Evolutionary conservation across 2,113 vertebrate genomes (phyloP).

Genomic region (Felis catus): DNA sequence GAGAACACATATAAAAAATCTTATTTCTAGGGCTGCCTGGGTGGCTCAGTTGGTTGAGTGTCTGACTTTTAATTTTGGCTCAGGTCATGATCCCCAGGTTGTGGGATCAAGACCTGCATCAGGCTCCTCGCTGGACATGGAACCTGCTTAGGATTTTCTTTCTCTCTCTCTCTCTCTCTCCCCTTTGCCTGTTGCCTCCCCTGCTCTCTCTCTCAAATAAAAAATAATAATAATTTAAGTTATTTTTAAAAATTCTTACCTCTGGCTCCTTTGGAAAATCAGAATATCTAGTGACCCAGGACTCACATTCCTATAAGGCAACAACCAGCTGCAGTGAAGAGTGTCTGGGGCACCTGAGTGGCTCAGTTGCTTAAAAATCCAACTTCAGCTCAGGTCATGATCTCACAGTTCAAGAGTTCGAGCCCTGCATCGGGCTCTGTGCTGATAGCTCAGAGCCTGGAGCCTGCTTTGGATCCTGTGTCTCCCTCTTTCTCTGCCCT

Average conservation of each 20-base stretch:
- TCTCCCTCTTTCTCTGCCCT: too few species aligned
- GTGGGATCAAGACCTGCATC: background rate
- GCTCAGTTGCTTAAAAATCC: too few species aligned
- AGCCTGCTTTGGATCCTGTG: too few species aligned
- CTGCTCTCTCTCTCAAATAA: background rate
- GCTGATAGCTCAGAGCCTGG: too few species aligned
- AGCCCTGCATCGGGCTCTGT: too few species aligned
- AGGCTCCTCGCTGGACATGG: background rate
- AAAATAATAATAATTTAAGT: background rate
- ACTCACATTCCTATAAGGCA: background rate
- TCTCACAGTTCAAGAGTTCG: too few species aligned
- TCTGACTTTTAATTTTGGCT: background rate
- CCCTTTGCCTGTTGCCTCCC: too few species aligned
- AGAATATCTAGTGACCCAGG: background rate
- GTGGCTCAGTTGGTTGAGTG: background rate
- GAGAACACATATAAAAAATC: background rate
- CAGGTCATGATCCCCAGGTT: background rate
- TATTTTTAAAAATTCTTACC: background rate
- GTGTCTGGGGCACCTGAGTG: background rate
- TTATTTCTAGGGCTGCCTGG: background rate
- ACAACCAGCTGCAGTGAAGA: background rate
- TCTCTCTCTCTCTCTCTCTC: background rate
- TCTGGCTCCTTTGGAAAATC: conserved; percentile 32
- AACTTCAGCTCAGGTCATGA: too few species aligned
- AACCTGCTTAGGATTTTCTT: background rate